Evolutionary conservation across 2,797 vertebrate species (phyloP).

Genomic region (Nannoperca obscura): DNA sequence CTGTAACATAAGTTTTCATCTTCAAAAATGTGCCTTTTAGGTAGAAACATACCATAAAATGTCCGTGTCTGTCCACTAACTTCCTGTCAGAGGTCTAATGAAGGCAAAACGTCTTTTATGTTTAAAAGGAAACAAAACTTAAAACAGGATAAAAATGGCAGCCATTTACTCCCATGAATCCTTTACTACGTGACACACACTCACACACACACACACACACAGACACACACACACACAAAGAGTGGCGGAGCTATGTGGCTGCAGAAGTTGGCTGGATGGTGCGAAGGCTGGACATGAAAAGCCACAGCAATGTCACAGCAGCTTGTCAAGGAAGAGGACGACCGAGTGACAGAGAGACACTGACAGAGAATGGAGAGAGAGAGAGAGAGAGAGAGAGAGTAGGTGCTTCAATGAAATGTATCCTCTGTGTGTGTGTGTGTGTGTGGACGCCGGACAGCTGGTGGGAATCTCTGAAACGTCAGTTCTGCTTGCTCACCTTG

Average conservation of each 20-base stretch:
- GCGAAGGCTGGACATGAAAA: slow-evolving; percentile 81
- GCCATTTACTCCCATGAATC: neutral
- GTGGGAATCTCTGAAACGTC: slow-evolving; percentile 57
- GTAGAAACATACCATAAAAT: no score
- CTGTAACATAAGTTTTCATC: neutral
- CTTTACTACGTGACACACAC: slow-evolving; percentile 20
- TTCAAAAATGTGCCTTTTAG: no score
- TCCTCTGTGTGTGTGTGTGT: slow-evolving; percentile 22
- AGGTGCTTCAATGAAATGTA: neutral
- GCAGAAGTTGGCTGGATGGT: slow-evolving; percentile 74
- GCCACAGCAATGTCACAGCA: slow-evolving; percentile 78
- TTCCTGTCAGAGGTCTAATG: neutral
- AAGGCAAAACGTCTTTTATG: no score
- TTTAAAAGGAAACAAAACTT: neutral
- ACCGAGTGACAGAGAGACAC: slow-evolving; percentile 53
- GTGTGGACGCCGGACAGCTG: slow-evolving; percentile 17
- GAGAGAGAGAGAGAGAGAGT: slow-evolving; percentile 21
- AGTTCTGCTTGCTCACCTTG: slow-evolving; percentile 29
- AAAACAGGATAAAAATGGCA: slow-evolving; percentile 30
- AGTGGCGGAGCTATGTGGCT: slow-evolving; percentile 52
- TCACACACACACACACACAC: slow-evolving; percentile 18
- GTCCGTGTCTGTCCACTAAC: no score
- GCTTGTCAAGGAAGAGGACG: slow-evolving; percentile 73
- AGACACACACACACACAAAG: slow-evolving; percentile 33
- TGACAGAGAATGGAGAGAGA: slow-evolving; percentile 4